phyloP scores from a whole-genome alignment of 2,888 invertebrate genomes.

The Bedellia somnulentella region DNA sequence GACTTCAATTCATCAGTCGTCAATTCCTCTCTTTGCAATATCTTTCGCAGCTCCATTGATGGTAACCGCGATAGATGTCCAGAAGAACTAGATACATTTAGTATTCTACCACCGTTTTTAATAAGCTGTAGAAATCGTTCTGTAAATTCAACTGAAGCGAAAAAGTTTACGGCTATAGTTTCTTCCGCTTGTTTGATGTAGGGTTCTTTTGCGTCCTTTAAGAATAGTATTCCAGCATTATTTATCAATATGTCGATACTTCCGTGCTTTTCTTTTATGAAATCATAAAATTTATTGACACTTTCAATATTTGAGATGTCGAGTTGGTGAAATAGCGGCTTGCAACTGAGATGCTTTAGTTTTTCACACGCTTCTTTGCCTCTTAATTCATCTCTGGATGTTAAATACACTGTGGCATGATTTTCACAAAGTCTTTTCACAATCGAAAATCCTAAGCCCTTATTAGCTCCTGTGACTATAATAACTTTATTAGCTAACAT shows the following conservation, averaged over 20 bases:
- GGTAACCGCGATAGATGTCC: conserved; percentile 67
- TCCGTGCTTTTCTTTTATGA: conserved; percentile 56
- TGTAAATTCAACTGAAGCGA: conserved; percentile 38
- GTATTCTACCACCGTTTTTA: conserved; percentile 66
- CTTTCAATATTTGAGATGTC: conserved; percentile 66
- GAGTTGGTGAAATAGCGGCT: conserved; percentile 66
- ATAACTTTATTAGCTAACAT: conserved; percentile 28
- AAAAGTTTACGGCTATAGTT: conserved; percentile 35
- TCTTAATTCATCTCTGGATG: conserved; percentile 61
- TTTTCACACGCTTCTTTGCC: conserved; percentile 62
- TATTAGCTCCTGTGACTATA: conserved; percentile 71
- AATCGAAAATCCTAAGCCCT: conserved; percentile 71
- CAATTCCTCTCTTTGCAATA: conserved; percentile 46
- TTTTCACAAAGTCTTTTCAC: conserved; percentile 66
- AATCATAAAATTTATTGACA: conserved; percentile 52
- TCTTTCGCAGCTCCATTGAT: conserved; percentile 44
- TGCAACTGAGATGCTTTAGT: conserved; percentile 46
- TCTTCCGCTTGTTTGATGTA: conserved; percentile 28
- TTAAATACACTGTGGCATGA: conserved; percentile 70
- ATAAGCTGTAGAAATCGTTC: conserved; percentile 69
- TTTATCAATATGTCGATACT: conserved; percentile 73
- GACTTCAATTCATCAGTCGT: conserved; percentile 55
- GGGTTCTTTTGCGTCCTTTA: conserved; percentile 32
- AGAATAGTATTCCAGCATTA: conserved; percentile 65
- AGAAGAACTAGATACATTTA: conserved; percentile 73